A percentile compares a stretch with the other conserved stretches of the same genome.
These are phyloP conservation scores for Cenopis cana DNA, from an alignment of 2,888 invertebrate species.

Conservation along the genomic window DNA sequence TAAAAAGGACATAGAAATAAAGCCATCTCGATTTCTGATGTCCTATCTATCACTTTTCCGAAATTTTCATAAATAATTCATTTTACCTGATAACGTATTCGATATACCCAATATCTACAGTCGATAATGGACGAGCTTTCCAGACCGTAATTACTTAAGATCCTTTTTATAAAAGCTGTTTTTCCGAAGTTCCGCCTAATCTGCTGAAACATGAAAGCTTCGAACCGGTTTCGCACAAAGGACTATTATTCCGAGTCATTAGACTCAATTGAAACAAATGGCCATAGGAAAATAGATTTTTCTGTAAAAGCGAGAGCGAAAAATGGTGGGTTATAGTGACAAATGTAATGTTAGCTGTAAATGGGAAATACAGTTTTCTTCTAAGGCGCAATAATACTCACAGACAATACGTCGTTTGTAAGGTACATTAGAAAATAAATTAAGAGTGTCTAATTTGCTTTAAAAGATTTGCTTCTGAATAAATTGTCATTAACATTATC, in stretches of 20 bases:
- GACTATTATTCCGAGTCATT: conserved; percentile 40
- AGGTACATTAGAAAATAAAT: too few relatives aligned
- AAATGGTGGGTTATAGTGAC: not conserved
- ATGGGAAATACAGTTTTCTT: not conserved
- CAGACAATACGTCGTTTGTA: too few relatives aligned
- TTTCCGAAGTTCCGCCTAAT: conserved; percentile 36
- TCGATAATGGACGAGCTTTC: conserved; percentile 24
- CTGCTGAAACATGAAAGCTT: conserved; percentile 33
- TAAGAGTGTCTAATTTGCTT: too few relatives aligned
- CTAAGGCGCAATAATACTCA: not conserved
- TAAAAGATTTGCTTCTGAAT: not conserved
- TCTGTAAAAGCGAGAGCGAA: not conserved
- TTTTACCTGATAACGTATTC: conserved; percentile 16
- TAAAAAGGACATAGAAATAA: not conserved
- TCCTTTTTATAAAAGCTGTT: conserved; percentile 40
- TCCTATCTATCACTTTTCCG: not conserved
- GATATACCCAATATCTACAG: conserved; percentile 7
- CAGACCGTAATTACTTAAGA: conserved; percentile 42
- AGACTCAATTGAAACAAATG: conserved; percentile 38
- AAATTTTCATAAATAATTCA: conserved; percentile 33
- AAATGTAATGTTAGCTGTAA: conserved; percentile 5
- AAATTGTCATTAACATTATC: too few relatives aligned
- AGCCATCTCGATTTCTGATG: not conserved
- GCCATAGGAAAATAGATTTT: conserved; percentile 31
- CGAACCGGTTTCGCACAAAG: conserved; percentile 37